Percentiles rank a stretch among this genome's conserved stretches.
phyloP scores from a whole-genome alignment of 2,797 vertebrate genomes.

The Rhinichthys osculus region DNA sequence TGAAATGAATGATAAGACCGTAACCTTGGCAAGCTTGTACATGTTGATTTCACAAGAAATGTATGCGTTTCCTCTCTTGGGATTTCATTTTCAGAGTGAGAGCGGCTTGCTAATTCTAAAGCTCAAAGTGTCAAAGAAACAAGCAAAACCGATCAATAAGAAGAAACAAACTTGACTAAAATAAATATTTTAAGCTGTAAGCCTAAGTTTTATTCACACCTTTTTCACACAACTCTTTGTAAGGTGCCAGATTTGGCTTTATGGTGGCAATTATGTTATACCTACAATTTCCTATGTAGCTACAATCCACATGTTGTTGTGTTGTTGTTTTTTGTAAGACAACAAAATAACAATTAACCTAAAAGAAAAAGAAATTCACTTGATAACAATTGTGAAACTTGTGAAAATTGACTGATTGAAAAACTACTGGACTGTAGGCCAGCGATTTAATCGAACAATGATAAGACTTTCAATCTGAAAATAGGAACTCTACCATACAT shows the following conservation, averaged over 20 bases:
- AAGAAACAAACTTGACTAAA: neutral
- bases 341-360: neutral
- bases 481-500: neutral
- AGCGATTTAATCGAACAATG: neutral
- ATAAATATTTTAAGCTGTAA: neutral
- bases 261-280: neutral
- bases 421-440: neutral
- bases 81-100: neutral
- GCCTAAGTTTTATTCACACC: neutral
- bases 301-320: neutral
- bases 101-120: neutral
- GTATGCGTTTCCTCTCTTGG: conserved; percentile 3
- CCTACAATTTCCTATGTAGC: neutral
- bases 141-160: neutral
- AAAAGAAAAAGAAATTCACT: neutral
- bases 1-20: neutral
- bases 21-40: neutral
- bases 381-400: neutral
- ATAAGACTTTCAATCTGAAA: no score
- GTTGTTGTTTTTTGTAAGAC: neutral
- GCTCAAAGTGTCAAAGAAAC: neutral
- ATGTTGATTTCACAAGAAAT: conserved; percentile 26
- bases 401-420: neutral
- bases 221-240: neutral
- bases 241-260: neutral